These are phyloP conservation scores for Maylandia zebra DNA, from an alignment of 2,113 vertebrate species.

Conservation along the genomic window DNA sequence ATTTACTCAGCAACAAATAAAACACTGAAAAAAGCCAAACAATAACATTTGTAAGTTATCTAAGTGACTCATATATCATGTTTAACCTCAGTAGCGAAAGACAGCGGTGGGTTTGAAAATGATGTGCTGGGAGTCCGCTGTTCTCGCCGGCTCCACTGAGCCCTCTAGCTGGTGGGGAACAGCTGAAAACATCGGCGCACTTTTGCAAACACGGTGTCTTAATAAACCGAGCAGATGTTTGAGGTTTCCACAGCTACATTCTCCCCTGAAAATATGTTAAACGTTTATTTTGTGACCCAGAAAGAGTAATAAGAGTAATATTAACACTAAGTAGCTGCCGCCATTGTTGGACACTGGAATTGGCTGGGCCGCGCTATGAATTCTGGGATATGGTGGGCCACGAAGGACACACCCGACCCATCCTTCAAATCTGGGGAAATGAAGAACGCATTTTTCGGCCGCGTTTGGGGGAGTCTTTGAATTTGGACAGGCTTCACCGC, in stretches of 20 bases:
- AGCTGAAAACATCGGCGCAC: neutral
- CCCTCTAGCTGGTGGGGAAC: fast-evolving
- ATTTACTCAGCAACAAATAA: too few species aligned
- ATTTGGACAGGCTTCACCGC: neutral
- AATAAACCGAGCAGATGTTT: neutral
- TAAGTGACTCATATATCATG: too few species aligned
- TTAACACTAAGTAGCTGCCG: neutral
- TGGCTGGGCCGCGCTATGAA: neutral
- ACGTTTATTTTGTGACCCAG: too few species aligned
- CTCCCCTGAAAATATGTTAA: too few species aligned
- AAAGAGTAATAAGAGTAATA: neutral
- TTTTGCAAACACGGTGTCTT: neutral
- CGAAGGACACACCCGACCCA: neutral
- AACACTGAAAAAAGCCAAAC: fast-evolving
- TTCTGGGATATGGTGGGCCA: neutral
- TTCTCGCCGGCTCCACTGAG: fast-evolving
- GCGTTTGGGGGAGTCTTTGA: neutral
- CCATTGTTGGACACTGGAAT: neutral
- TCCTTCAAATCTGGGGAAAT: neutral
- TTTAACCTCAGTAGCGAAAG: neutral
- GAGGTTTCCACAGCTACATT: neutral
- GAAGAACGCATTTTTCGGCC: fast-evolving
- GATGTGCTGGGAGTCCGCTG: fast-evolving
- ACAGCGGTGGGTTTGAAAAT: fast-evolving
- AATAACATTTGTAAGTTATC: neutral